Evolutionary conservation across 2,797 vertebrate species (phyloP), one percentile per base, ranked within the genome.

Genomic region (Ctenosaura bakeri): DNA sequence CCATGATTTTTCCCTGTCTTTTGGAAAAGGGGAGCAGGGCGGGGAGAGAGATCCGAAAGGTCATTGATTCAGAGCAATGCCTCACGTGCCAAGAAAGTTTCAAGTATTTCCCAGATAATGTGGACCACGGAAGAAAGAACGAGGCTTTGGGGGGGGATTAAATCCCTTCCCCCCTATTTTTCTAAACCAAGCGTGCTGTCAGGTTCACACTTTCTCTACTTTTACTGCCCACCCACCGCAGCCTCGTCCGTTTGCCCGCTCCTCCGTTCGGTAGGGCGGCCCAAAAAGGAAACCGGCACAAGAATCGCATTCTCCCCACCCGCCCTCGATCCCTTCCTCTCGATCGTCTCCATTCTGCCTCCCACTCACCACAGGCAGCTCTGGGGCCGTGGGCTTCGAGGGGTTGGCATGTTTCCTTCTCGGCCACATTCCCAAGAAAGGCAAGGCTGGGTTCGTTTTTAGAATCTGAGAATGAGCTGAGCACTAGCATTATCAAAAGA

Each of bases 61-160:
- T 92, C 92, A 95, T 94, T 86, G 93, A 91, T 95, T 95, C 91
- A 90, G 94, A 88, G 94, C 90, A 88, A 90, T 92, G 90, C 56
- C 91, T 87, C 92, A 85, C 87, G 94, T 83, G 59, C 35, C 93
- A 93, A 95, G 94, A 97, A 93, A 97, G 95, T 96, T 98, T 98
- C 97, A 98, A 98, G 97, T 98, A 97, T 97, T 97, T 97, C 94
- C 97, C 97, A 96, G 97, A 95, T 95, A 94, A 91, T 91, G 92
- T 91, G 95, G 94, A 95, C 93, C 84, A 94, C 66, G 91, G 92
- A 69, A 69, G 94, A 96, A 95, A 20, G 92, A 84, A 66, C 32
- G 93, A 93, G 88, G 35, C 64, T 73, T 83, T 90, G 66, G 94
- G 18, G 42, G 42, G 42, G 42, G 42, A 46, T 46, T 46, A 69